A percentile compares a stretch with the other conserved stretches of the same genome.
These are phyloP conservation scores for Taxidea taxus DNA, from an alignment of 2,113 vertebrate species.

Conservation along the genomic window DNA sequence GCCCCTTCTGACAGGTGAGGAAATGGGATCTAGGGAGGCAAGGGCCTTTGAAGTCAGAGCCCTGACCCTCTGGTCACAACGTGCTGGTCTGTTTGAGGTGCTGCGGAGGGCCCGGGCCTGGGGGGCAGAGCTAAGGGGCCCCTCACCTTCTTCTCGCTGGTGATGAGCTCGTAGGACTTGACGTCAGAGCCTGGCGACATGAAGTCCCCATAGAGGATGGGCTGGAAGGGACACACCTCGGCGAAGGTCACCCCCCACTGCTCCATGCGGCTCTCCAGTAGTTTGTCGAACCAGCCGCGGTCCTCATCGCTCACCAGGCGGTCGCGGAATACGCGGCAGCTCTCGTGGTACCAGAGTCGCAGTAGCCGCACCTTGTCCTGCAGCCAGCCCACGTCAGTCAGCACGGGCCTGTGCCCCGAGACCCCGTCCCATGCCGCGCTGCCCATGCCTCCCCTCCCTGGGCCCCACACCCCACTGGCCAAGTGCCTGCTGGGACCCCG, in stretches of 20 bases:
- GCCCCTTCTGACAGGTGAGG: background rate
- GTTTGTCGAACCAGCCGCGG: conserved; percentile 87
- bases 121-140: background rate
- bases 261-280: conserved; percentile 86
- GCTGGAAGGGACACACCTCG: conserved; percentile 86
- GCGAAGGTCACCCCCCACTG: conserved; percentile 85
- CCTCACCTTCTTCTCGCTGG: conserved; percentile 86
- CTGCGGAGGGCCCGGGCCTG: background rate
- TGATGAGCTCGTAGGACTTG: conserved; percentile 87
- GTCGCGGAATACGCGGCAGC: conserved; percentile 92
- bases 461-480: background rate
- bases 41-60: background rate
- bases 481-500: background rate
- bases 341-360: conserved; percentile 94
- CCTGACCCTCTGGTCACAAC: background rate
- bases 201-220: conserved; percentile 93
- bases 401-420: background rate
- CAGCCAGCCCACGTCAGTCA: background rate
- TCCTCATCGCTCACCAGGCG: conserved; percentile 90
- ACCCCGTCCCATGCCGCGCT: accelerated
- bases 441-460: background rate
- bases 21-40: background rate
- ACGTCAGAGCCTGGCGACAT: conserved; percentile 84
- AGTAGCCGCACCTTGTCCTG: conserved; percentile 88
- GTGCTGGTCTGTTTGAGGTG: accelerated